Conservation (phyloP, 2,888 invertebrate genomes). For the Leptopilina syphax region DNA sequence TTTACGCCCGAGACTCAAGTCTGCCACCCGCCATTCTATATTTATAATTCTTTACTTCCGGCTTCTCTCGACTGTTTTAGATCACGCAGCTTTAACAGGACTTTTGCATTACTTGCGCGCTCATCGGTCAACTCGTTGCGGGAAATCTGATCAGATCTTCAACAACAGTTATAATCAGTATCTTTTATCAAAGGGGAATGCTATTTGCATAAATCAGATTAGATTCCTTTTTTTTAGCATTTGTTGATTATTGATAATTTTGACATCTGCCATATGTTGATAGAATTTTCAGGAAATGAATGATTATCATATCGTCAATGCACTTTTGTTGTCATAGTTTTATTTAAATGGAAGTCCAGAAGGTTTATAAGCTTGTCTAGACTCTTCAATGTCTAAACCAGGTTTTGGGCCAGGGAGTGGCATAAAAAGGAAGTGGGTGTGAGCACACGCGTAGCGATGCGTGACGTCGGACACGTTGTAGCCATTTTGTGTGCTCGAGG, state of each 20-base stretch:
- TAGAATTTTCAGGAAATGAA: slow-evolving; percentile 38
- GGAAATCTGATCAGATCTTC: slow-evolving; percentile 32
- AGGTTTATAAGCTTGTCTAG: slow-evolving; percentile 43
- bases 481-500: slow-evolving; percentile 68
- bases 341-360: slow-evolving; percentile 40
- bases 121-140: slow-evolving; percentile 42
- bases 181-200: slow-evolving; percentile 20
- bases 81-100: slow-evolving; percentile 51
- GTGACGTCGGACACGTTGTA: slow-evolving; percentile 68
- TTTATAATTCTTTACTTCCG: slow-evolving; percentile 58
- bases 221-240: background rate
- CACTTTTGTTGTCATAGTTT: too few species aligned
- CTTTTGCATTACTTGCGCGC: slow-evolving; percentile 47
- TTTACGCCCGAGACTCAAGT: slow-evolving; percentile 40
- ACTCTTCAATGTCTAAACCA: slow-evolving; percentile 55
- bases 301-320: slow-evolving; percentile 6
- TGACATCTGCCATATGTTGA: background rate
- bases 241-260: background rate
- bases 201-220: slow-evolving; percentile 19
- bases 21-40: slow-evolving; percentile 54
- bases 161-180: slow-evolving; percentile 22
- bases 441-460: slow-evolving; percentile 75
- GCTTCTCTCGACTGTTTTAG: slow-evolving; percentile 56
- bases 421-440: slow-evolving; percentile 77
- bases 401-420: slow-evolving; percentile 73